Percentiles rank a stretch among this genome's conserved stretches.
Conservation (phyloP, 2,888 invertebrate species). For the Cephus pulcher region DNA sequence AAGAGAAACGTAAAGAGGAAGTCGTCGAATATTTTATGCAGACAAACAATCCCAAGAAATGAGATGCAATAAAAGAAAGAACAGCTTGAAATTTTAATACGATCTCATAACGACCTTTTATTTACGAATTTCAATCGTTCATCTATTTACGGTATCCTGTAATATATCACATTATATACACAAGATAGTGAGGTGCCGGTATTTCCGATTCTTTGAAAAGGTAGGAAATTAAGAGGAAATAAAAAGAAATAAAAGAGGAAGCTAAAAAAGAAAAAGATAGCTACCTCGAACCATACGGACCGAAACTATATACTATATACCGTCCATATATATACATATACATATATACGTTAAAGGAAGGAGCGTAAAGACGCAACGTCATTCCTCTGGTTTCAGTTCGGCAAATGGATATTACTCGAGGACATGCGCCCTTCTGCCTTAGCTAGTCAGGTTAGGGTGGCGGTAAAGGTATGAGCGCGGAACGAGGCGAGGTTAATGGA, state of each 20-base stretch:
- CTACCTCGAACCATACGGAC: neutral
- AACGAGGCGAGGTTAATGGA: slow-evolving; percentile 52
- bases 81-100: neutral
- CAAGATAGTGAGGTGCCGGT: neutral
- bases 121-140: neutral
- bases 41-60: neutral
- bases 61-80: neutral
- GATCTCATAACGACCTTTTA: neutral
- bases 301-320: neutral
- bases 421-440: slow-evolving; percentile 24
- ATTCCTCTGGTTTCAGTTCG: slow-evolving; percentile 1
- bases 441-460: slow-evolving; percentile 19
- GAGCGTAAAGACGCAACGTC: slow-evolving; percentile 1
- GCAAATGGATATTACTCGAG: slow-evolving; percentile 46
- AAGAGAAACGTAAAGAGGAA: neutral
- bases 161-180: neutral
- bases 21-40: neutral
- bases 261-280: neutral
- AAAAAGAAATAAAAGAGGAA: neutral
- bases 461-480: slow-evolving; percentile 22
- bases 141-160: neutral
- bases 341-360: neutral
- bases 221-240: neutral
- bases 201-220: neutral
- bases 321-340: no score